Conservation (phyloP, 1,140 invertebrate species). For the Drosophila kohkoa region DNA sequence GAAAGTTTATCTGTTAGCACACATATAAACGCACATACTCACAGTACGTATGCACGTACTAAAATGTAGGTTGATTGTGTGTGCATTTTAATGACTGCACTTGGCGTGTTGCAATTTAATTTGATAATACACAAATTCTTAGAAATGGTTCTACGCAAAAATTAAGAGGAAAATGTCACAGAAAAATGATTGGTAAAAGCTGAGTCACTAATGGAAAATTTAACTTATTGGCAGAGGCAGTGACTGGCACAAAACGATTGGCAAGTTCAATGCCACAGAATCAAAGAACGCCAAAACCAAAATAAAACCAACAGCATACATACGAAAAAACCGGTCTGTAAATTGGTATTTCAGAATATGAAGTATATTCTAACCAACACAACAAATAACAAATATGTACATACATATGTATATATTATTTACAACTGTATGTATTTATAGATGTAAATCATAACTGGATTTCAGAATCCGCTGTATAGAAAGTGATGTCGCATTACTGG, state of each 20-base stretch:
- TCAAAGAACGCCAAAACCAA: constrained; percentile 22
- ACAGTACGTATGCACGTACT: neutral
- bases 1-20: neutral
- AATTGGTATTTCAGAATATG: constrained; percentile 2
- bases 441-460: no score
- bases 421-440: no score
- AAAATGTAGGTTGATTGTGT: constrained; percentile 2
- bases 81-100: constrained; percentile 29
- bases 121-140: constrained; percentile 43
- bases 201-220: constrained; percentile 18
- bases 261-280: constrained; percentile 29
- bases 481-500: no score
- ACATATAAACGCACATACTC: neutral
- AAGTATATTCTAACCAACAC: neutral
- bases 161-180: neutral
- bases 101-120: constrained; percentile 23
- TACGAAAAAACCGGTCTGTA: constrained; percentile 37
- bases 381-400: constrained; percentile 1
- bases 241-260: constrained; percentile 20
- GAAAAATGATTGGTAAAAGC: no score
- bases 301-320: constrained; percentile 4
- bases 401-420: no score
- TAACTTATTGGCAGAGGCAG: neutral
- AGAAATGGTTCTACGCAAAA: constrained; percentile 39
- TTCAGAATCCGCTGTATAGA: no score